A percentile compares a stretch with the other conserved stretches of the same genome.
phyloP scores from a whole-genome alignment of 35 echinoderm and acorn worm species.

The Apostichopus japonicus region DNA sequence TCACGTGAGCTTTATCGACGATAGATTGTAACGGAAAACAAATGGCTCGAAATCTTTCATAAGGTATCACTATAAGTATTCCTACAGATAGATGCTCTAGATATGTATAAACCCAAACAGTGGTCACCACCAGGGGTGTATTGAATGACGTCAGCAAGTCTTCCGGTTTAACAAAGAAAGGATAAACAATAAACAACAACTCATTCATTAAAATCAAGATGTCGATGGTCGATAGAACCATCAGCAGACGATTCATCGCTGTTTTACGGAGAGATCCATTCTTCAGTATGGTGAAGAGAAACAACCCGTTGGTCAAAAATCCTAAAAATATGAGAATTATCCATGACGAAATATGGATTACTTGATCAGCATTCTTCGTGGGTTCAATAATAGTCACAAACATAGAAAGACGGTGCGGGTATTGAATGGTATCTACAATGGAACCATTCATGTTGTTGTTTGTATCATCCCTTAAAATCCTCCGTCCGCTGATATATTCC shows the following conservation, averaged over 20 bases:
- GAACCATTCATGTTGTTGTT: slow-evolving; percentile 17
- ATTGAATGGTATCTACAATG: slow-evolving; percentile 1
- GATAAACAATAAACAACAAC: slow-evolving; percentile 1
- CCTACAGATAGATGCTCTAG: not conserved
- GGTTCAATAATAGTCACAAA: slow-evolving; percentile 11
- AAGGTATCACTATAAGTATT: not conserved
- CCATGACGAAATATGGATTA: slow-evolving; percentile 6
- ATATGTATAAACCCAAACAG: not conserved
- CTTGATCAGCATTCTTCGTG: not conserved
- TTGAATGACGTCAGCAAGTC: not conserved
- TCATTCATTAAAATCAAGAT: slow-evolving; percentile 7
- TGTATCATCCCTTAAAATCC: no score
- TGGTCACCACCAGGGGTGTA: not conserved
- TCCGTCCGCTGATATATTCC: no score
- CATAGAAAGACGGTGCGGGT: slow-evolving; percentile 29
- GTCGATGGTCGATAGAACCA: not conserved
- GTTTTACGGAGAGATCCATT: not conserved
- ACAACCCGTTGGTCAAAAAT: slow-evolving; percentile 4
- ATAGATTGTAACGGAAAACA: not conserved
- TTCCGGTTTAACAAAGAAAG: not conserved
- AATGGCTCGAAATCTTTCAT: slow-evolving; percentile 10
- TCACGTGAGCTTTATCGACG: not conserved
- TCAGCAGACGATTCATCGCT: slow-evolving; percentile 18
- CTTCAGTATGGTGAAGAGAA: not conserved
- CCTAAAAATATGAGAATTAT: slow-evolving; percentile 26